Conservation (phyloP, 2,113 vertebrate genomes). For the Miniopterus natalensis region DNA sequence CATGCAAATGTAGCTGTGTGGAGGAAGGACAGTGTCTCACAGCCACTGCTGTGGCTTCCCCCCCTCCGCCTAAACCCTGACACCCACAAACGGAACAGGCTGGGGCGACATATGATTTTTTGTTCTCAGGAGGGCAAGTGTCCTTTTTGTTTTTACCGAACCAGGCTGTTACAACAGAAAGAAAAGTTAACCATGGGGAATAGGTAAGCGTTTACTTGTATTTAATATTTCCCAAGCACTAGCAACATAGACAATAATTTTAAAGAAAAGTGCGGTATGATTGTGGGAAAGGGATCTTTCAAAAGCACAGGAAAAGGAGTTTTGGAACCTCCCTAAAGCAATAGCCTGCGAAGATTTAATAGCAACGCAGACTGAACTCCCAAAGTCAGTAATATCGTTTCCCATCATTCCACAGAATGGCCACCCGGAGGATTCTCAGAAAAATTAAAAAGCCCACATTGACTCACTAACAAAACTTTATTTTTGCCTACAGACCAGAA, state of each 20-base stretch:
- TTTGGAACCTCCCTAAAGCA: neutral
- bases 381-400: constrained; percentile 39
- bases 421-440: constrained; percentile 12
- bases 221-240: neutral
- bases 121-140: neutral
- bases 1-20: too few relatives aligned
- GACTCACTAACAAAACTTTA: neutral
- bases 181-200: neutral
- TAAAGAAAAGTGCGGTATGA: neutral
- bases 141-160: neutral
- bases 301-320: neutral
- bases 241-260: neutral
- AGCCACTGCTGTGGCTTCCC: too few relatives aligned
- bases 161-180: neutral
- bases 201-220: neutral
- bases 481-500: neutral
- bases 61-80: neutral
- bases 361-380: neutral
- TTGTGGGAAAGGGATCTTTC: neutral
- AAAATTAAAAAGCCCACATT: neutral
- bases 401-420: neutral
- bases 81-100: too few relatives aligned
- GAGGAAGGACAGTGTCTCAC: neutral
- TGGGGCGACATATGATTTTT: neutral
- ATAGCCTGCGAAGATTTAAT: constrained; percentile 1